Evolutionary conservation across 2,797 vertebrate genomes (phyloP).

Genomic region (Danio choprae): DNA sequence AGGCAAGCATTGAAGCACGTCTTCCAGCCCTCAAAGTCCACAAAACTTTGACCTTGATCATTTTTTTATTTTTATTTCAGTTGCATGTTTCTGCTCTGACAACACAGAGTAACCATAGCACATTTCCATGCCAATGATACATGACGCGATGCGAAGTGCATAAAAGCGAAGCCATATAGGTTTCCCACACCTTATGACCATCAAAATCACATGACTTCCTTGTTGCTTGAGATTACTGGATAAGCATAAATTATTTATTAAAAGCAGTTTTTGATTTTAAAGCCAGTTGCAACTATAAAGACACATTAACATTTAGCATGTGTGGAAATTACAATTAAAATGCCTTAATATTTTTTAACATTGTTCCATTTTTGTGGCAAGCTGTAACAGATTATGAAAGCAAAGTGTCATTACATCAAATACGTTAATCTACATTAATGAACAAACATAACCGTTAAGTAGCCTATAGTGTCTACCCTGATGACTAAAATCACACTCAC

Average conservation of each 20-base stretch:
- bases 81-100: not conserved
- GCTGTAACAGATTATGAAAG: not conserved
- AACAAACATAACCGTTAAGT: not conserved
- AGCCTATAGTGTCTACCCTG: not conserved
- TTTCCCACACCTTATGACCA: not conserved
- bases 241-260: not conserved
- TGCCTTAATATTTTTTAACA: not conserved
- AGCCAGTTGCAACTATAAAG: not conserved
- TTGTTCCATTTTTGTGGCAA: not conserved
- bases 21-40: slow-evolving; percentile 32
- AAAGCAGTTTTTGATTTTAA: not conserved
- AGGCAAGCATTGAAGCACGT: not conserved
- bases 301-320: not conserved
- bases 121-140: slow-evolving; percentile 29
- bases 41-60: slow-evolving; percentile 20
- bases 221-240: not conserved
- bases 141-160: not conserved
- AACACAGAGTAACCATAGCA: slow-evolving; percentile 28
- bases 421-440: not conserved
- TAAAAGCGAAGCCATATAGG: not conserved
- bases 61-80: not conserved
- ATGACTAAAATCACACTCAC: not conserved
- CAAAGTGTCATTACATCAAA: not conserved
- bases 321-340: not conserved
- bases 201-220: not conserved